Percentiles rank a stretch among this genome's conserved stretches.
phyloP scores from a whole-genome alignment of 2,113 vertebrate species.

The Oncorhynchus kisutch region DNA sequence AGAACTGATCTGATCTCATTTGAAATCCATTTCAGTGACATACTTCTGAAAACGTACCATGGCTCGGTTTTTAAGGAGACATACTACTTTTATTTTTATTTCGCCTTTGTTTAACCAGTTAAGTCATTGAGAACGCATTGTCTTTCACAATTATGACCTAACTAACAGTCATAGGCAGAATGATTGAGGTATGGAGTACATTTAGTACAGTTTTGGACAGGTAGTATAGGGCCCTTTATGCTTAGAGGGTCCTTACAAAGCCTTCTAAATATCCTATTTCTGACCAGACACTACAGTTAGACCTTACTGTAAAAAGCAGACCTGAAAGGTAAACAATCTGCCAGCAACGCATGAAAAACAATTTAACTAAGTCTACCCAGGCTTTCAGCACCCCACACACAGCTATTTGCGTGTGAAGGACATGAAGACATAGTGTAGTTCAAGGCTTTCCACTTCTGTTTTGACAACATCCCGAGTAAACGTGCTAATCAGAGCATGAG shows the following conservation, averaged over 20 bases:
- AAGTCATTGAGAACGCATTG: too few species aligned
- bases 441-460: conserved; percentile 22
- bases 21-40: conserved; percentile 43
- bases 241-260: too few species aligned
- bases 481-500: conserved; percentile 31
- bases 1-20: conserved; percentile 43
- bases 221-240: too few species aligned
- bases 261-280: not conserved
- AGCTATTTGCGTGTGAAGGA: conserved; percentile 11
- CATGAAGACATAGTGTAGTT: conserved; percentile 2
- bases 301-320: not conserved
- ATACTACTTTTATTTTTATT: conserved; percentile 4
- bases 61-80: conserved; percentile 30
- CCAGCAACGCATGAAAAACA: not conserved
- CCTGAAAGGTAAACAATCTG: not conserved
- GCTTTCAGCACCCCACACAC: too few species aligned
- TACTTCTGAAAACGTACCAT: conserved; percentile 34
- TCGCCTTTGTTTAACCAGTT: too few species aligned
- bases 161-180: conserved; percentile 43
- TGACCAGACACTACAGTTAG: not conserved
- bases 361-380: too few species aligned
- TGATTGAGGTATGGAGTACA: conserved; percentile 21
- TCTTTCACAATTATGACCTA: too few species aligned
- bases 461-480: conserved; percentile 42
- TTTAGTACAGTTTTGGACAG: not conserved